These are phyloP conservation scores for Drosophila bocki DNA, from an alignment of 1,140 invertebrate species.

Conservation along the genomic window DNA sequence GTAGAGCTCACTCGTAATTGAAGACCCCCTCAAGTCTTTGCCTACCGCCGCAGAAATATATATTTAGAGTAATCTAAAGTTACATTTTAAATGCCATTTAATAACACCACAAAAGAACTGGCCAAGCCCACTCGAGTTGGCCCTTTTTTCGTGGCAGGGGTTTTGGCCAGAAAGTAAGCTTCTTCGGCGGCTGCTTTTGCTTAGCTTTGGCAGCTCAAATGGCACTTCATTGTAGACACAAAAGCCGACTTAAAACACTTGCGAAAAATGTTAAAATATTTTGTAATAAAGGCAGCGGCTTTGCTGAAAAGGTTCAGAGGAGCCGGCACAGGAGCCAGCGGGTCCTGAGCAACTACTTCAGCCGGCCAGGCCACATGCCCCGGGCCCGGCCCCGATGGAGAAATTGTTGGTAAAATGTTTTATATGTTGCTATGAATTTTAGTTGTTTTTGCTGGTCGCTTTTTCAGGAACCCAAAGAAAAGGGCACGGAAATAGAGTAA, in stretches of 20 bases:
- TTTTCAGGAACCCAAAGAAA: constrained; percentile 49
- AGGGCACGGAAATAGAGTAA: constrained; percentile 72
- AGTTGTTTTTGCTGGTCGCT: constrained; percentile 59
- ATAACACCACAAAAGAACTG: constrained; percentile 81
- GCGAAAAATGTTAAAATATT: constrained; percentile 82
- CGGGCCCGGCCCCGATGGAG: constrained; percentile 24
- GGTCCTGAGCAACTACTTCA: constrained; percentile 47
- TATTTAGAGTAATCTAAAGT: constrained; percentile 73
- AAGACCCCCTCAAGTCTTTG: constrained; percentile 34
- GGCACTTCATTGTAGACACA: constrained; percentile 80
- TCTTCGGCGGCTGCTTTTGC: constrained; percentile 37
- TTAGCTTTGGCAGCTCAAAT: constrained; percentile 66
- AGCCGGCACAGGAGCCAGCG: not conserved
- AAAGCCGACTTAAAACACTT: constrained; percentile 82
- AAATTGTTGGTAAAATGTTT: constrained; percentile 81
- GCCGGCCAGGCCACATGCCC: constrained; percentile 22
- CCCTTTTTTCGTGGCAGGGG: constrained; percentile 9
- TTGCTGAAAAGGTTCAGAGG: constrained; percentile 61
- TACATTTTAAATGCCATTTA: constrained; percentile 79
- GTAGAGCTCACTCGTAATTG: constrained; percentile 25
- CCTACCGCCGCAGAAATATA: constrained; percentile 27
- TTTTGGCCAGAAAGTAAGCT: constrained; percentile 56
- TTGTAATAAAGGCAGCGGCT: constrained; percentile 73
- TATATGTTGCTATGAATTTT: constrained; percentile 81
- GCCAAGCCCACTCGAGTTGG: constrained; percentile 32